Evolutionary conservation across 2,888 invertebrate species (phyloP).

Genomic region (Noctua fimbriata): DNA sequence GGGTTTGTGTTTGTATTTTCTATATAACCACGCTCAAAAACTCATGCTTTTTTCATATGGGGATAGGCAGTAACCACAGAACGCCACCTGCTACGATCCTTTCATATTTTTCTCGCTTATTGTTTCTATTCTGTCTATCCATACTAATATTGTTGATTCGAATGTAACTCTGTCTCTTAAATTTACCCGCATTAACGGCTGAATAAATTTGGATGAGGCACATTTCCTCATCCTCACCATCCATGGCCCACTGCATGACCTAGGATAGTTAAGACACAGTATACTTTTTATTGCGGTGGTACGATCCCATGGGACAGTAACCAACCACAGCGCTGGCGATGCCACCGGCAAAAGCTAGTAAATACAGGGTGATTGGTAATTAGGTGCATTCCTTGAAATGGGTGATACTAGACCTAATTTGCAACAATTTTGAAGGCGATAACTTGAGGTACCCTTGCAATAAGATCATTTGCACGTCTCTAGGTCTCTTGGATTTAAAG

Average conservation of each 20-base stretch:
- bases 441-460: no score
- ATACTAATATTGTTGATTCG: not conserved
- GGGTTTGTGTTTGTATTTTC: conserved; percentile 24
- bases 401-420: not conserved
- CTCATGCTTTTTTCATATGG: not conserved
- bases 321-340: not conserved
- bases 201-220: not conserved
- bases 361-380: not conserved
- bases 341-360: not conserved
- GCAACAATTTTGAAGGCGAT: not conserved
- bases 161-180: not conserved
- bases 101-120: not conserved
- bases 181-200: not conserved
- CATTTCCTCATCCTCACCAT: not conserved
- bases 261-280: not conserved
- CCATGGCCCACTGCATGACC: not conserved
- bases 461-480: no score
- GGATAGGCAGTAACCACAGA: not conserved
- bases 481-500: no score
- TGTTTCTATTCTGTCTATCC: not conserved
- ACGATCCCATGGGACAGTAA: not conserved
- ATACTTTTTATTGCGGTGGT: not conserved
- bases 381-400: not conserved
- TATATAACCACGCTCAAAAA: not conserved
- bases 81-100: not conserved